Conservation (phyloP, 1,140 invertebrate species). For the Conus ventricosus region DNA sequence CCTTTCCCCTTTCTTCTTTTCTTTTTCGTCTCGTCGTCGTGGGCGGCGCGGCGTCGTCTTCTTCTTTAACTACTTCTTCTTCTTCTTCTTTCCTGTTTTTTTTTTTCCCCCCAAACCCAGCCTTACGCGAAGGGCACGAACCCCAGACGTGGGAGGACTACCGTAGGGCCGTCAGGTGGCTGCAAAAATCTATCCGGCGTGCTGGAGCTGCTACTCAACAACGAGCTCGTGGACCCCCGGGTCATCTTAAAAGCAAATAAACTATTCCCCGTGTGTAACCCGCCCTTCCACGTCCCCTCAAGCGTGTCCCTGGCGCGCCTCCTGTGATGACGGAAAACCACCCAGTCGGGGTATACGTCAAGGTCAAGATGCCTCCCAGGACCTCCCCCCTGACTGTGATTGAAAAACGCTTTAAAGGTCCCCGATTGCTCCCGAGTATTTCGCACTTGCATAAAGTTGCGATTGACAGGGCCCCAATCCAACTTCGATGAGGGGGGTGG, state of each 20-base stretch:
- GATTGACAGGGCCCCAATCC: slow-evolving; percentile 56
- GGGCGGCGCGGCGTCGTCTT: too few species aligned
- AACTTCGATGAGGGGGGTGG: slow-evolving; percentile 59
- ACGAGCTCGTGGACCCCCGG: slow-evolving; percentile 39
- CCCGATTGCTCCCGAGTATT: slow-evolving; percentile 57
- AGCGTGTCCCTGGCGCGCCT: slow-evolving; percentile 46
- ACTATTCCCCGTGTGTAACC: slow-evolving; percentile 60
- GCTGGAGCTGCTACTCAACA: slow-evolving; percentile 56
- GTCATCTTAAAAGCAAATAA: slow-evolving; percentile 56
- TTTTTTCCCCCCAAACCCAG: background rate
- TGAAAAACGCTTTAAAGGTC: slow-evolving; percentile 51
- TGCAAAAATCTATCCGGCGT: slow-evolving; percentile 50
- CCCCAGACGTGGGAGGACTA: slow-evolving; percentile 38
- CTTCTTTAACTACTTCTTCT: too few species aligned
- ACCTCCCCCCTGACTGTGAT: slow-evolving; percentile 64
- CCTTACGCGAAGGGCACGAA: background rate
- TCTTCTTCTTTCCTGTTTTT: background rate
- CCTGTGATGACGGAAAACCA: slow-evolving; percentile 59
- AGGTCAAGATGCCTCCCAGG: slow-evolving; percentile 49
- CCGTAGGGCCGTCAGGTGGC: slow-evolving; percentile 52
- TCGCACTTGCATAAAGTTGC: slow-evolving; percentile 50
- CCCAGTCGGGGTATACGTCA: slow-evolving; percentile 52
- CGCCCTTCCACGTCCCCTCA: slow-evolving; percentile 45
- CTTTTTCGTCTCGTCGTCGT: too few species aligned
- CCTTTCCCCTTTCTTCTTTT: too few species aligned